phyloP scores from a whole-genome alignment of 2,797 vertebrate species.

The Sebastes vulpes region DNA sequence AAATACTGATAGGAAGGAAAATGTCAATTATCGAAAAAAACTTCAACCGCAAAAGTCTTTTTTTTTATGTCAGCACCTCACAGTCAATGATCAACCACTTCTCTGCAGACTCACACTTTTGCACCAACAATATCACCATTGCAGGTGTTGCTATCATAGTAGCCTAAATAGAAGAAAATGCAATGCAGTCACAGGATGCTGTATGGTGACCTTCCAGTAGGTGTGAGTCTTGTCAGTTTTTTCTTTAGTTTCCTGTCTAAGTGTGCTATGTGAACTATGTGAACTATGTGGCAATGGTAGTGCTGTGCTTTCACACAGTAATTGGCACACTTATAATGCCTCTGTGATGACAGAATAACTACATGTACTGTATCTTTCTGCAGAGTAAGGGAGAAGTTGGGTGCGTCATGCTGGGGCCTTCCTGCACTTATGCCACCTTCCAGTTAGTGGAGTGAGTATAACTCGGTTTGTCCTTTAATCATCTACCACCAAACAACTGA shows the following conservation, averaged over 20 bases:
- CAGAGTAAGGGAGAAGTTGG: conserved; percentile 79
- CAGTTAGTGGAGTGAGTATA: conserved; percentile 95
- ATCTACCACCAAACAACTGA: too few species aligned
- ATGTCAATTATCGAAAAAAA: not conserved
- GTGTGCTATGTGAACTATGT: not conserved
- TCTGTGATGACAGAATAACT: not conserved
- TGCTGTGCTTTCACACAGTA: not conserved
- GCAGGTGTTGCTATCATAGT: too few species aligned
- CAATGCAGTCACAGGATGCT: not conserved
- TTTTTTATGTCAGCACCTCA: not conserved
- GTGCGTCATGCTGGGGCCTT: conserved; percentile 92
- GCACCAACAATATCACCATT: not conserved
- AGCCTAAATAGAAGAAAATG: not conserved
- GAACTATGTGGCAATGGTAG: not conserved
- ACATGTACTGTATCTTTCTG: not conserved
- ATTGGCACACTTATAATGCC: not conserved
- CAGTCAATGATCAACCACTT: not conserved
- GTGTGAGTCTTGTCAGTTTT: too few species aligned
- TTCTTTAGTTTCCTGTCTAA: not conserved
- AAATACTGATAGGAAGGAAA: not conserved
- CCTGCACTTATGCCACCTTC: conserved; percentile 94
- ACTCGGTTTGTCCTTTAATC: not conserved
- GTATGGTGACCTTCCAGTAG: not conserved
- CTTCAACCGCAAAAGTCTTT: not conserved
- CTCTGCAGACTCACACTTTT: not conserved